Evolutionary conservation across 2,113 vertebrate species (phyloP), one percentile per base, ranked within the genome.

Genomic region (Esox niger): DNA sequence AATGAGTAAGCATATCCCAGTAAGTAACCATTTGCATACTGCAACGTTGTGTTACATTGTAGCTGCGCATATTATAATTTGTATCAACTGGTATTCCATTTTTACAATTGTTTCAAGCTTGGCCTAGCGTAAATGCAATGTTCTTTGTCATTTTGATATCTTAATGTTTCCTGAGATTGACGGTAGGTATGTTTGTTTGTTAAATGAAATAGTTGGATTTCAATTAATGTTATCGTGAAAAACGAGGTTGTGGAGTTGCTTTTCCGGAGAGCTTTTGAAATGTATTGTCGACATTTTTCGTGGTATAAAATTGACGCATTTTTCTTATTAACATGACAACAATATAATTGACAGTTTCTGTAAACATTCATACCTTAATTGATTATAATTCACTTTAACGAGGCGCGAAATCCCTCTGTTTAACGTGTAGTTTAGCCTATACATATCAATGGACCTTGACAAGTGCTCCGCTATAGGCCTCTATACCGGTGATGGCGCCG

Each of bases 1-100:
- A 98, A 98, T 98, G 95, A 97, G 95, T 98, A 98, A 95, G 93
- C 96, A 96, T 95, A 95, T 95, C 92, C 95, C 95, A 95, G 95
- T 98, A 94, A 98, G 96, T 98, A 79, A 30, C 3, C 1, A 10
- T 35, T 17, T 35, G 23, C n/a, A 25, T 11, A 43, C 7, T 15
- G 21, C 27, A 15, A 43, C 58, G 43, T 67, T 66, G 3, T 66
- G 20, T 52, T n/a, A 21, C 47, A 23, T 52, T 52, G n/a, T 8
- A 52, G 47, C 47, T 23, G 15, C 47, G 11, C 47, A n/a, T 52
- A n/a, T 52, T 52, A n/a, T 52, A 52, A 52, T 52, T 52, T n/a
- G 62, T 61, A 32, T 38, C 8, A 23, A 54, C 31, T 26, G 17
- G n/a, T 57, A 20, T 64, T 1, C 59, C 60, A 30, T 27, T 9